phyloP scores from a whole-genome alignment of 2,113 vertebrate species.

The Terrapene triunguis region DNA sequence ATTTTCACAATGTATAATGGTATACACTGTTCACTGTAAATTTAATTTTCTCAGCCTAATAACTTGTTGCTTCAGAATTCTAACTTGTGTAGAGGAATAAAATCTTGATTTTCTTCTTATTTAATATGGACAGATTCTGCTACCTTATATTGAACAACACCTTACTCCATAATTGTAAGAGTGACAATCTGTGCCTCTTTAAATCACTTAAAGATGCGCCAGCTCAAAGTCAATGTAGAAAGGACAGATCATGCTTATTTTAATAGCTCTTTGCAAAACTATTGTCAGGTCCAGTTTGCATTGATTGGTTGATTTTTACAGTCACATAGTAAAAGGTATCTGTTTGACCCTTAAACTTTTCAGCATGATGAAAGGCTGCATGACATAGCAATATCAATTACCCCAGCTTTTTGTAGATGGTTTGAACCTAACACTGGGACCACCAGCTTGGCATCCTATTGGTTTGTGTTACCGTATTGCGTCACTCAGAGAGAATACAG shows the following conservation, averaged over 20 bases:
- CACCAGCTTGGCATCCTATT: background rate
- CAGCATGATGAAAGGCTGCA: background rate
- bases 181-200: background rate
- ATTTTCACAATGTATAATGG: background rate
- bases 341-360: slow-evolving; percentile 9
- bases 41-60: background rate
- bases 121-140: background rate
- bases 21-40: background rate
- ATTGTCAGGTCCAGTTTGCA: background rate
- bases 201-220: background rate
- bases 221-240: background rate
- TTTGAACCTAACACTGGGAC: background rate
- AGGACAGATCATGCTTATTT: background rate
- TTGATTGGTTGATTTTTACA: background rate
- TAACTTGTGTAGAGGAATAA: background rate
- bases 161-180: background rate
- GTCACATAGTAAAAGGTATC: background rate
- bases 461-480: background rate
- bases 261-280: background rate
- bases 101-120: background rate
- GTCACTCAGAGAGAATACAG: background rate
- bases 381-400: background rate
- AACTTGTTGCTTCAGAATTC: background rate
- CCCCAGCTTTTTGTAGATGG: background rate
- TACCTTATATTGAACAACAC: background rate